Conservation (phyloP, 2,797 vertebrate genomes). For the Mionectes olivaceus region DNA sequence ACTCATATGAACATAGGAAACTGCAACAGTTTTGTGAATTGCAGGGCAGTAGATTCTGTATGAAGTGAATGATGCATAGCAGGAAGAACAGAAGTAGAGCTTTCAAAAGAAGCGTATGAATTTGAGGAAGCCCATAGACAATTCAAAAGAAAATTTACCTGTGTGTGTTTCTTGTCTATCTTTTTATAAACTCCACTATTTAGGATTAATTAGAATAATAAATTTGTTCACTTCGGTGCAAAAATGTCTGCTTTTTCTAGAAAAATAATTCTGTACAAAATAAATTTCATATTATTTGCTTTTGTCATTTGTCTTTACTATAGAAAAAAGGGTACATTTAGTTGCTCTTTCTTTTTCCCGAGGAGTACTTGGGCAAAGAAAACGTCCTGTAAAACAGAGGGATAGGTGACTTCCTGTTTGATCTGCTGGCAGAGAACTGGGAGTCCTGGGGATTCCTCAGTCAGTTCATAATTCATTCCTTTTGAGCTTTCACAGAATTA, state of each 20-base stretch:
- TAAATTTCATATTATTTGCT: neutral
- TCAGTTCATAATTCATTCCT: neutral
- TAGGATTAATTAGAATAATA: neutral
- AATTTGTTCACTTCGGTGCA: neutral
- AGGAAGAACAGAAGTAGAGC: neutral
- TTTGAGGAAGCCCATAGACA: neutral
- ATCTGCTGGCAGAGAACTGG: neutral
- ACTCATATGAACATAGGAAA: neutral
- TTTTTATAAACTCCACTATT: neutral
- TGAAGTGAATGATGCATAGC: neutral
- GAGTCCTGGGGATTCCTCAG: neutral
- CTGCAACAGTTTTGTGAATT: neutral
- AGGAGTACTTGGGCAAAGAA: neutral
- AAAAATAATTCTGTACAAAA: neutral
- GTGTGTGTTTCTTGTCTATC: neutral
- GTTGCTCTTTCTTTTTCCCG: neutral
- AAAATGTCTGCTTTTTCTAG: neutral
- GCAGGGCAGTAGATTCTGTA: neutral
- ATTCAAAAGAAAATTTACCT: neutral
- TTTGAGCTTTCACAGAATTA: neutral
- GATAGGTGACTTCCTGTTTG: neutral
- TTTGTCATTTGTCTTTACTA: neutral
- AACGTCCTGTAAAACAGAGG: neutral
- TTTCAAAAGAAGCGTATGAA: neutral
- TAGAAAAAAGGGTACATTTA: neutral